Base-by-base conservation (phyloP, 2,888 invertebrate species). In the Morpho deidamia region DNA sequence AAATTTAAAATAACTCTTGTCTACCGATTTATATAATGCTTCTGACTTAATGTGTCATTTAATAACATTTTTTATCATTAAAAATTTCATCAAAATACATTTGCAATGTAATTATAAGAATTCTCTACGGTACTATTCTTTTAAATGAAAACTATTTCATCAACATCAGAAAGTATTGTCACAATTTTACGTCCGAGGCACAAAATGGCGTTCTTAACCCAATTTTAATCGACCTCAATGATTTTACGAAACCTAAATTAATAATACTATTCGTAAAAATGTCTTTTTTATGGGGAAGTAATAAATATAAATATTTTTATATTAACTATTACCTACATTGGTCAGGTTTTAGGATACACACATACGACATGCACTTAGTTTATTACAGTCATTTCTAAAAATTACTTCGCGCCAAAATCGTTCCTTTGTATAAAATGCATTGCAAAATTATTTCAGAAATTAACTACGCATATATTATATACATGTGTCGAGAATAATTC, bases 261-360 rank as follows among this genome's bases (percentile, higher is more conserved):
- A 83, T 88, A 89, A 89, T 89, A 89, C 89, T 88, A 86, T 88
- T 83, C 85, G 89, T 89, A 89, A 89, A 89, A 88, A 89, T 89
- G 89, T 89, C 89, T 89, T 89, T 85, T 82, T 78, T 70, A 69
- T 76, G 77, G 83, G 83, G 78, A 79, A 81, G 73, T 83, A 77
- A 86, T 85, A 86, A 85, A 88, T 87, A 88, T 85, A 84, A 78
- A 80, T 82, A 80, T 72, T 76, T 75, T 49, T 68, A 72, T 80
- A 78, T 77, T 75, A 75, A 75, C 83, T 86, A 86, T 76, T 67
- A 74, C 69, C 83, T 86, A 87, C 76, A 80, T 89, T 88, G 89
- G 88, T 88, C 88, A 74, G 85, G 84, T 76, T 77, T 80, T 82
- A 87, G 83, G 85, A 83, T 81, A 82, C 81, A 83, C 84, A 81